Evolutionary conservation across 30 jellyfish, hydroid and myxozoan genomes (phyloP).

Genomic region (Pseudorhiza aurosa): DNA sequence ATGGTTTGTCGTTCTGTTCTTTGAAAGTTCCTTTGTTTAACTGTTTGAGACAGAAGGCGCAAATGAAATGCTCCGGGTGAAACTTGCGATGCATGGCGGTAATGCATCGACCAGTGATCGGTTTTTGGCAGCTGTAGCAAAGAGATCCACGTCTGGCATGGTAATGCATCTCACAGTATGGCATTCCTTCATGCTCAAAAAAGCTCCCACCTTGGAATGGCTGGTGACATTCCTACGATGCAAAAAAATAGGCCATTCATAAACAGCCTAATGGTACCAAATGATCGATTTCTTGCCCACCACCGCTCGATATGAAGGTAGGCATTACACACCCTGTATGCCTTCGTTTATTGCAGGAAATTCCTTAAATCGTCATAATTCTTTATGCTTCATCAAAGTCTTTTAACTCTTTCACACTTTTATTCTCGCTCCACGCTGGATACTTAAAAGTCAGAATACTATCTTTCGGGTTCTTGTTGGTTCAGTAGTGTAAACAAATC

Average conservation of each 20-base stretch:
- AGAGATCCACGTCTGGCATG: slow-evolving; percentile 98
- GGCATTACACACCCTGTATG: no score
- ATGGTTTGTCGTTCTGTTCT: slow-evolving; percentile 95
- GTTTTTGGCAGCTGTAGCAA: slow-evolving; percentile 97
- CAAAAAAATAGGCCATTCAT: background rate
- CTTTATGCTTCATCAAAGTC: no score
- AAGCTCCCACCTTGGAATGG: slow-evolving; percentile 92
- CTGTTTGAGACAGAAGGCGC: slow-evolving; percentile 97
- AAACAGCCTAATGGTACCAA: background rate
- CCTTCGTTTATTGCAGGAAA: no score
- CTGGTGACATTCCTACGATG: slow-evolving; percentile 86
- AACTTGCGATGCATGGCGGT: slow-evolving; percentile 97
- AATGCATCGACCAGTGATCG: slow-evolving; percentile 93
- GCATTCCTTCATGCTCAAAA: slow-evolving; percentile 96
- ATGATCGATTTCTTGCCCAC: no score
- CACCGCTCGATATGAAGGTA: no score
- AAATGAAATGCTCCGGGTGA: slow-evolving; percentile 97
- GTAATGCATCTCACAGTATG: slow-evolving; percentile 97
- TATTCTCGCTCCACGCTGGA: no score
- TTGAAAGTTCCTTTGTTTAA: slow-evolving; percentile 90
- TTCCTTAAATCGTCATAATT: no score
- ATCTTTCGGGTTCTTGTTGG: no score
- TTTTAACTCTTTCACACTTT: no score
- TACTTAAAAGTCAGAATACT: no score
- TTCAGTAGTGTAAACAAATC: no score